phyloP scores from a whole-genome alignment of 2,888 invertebrate genomes.

The Ennomos quercinarius region DNA sequence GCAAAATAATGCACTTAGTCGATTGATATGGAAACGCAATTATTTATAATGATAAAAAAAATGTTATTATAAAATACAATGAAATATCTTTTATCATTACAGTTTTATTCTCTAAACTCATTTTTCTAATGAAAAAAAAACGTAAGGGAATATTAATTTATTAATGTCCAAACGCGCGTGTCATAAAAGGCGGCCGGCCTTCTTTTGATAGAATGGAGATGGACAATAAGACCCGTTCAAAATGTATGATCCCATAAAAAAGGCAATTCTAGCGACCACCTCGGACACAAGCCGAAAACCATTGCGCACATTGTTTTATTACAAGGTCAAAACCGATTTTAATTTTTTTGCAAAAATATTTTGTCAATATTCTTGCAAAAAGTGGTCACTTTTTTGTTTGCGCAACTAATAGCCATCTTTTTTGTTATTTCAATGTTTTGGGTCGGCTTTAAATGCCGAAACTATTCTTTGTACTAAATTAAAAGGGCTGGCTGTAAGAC shows the following conservation, averaged over 20 bases:
- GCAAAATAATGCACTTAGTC: neutral
- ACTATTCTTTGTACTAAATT: slow-evolving; percentile 19
- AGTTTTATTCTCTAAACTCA: too few relatives aligned
- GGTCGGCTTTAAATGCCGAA: slow-evolving; percentile 13
- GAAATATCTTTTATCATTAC: too few relatives aligned
- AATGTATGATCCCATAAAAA: slow-evolving; percentile 52
- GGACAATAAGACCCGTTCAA: slow-evolving; percentile 42
- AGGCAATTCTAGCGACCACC: slow-evolving; percentile 53
- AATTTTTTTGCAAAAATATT: slow-evolving; percentile 66
- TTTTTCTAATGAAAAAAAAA: too few relatives aligned
- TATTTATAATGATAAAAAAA: too few relatives aligned
- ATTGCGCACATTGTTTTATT: slow-evolving; percentile 47
- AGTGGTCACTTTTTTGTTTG: slow-evolving; percentile 61
- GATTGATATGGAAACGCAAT: too few relatives aligned
- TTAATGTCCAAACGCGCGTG: slow-evolving; percentile 5
- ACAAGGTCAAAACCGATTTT: slow-evolving; percentile 45
- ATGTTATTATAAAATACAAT: neutral
- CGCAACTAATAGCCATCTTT: slow-evolving; percentile 49
- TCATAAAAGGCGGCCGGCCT: slow-evolving; percentile 30
- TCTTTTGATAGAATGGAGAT: slow-evolving; percentile 41
- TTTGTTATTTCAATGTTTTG: slow-evolving; percentile 34
- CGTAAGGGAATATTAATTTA: too few relatives aligned
- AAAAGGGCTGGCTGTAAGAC: slow-evolving; percentile 16
- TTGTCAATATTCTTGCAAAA: slow-evolving; percentile 72
- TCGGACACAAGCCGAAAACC: slow-evolving; percentile 46